Percentiles rank a stretch among this genome's conserved stretches.
Evolutionary conservation across 2,888 invertebrate genomes (phyloP).

Genomic region (Perizoma flavofasciatum): DNA sequence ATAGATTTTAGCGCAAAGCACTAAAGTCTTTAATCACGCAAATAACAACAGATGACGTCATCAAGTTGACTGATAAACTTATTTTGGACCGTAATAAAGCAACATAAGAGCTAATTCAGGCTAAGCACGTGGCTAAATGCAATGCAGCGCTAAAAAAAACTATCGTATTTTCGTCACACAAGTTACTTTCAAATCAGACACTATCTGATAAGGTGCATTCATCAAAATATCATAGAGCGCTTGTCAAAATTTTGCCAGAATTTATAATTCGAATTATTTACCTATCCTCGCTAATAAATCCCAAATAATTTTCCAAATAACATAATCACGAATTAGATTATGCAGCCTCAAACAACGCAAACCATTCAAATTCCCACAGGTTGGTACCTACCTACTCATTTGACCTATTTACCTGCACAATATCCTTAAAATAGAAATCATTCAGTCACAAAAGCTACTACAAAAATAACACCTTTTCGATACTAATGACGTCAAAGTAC

Average conservation of each 20-base stretch:
- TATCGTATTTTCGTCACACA: conserved; percentile 3
- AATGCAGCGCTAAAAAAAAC: conserved; percentile 2
- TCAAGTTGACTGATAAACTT: conserved; percentile 13
- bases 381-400: too few species aligned
- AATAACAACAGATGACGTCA: conserved; percentile 10
- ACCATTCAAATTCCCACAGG: too few species aligned
- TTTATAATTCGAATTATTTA: too few species aligned
- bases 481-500: conserved; percentile 22
- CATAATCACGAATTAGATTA: too few species aligned
- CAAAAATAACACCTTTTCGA: conserved; percentile 4
- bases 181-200: background rate
- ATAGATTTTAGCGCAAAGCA: background rate
- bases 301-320: too few species aligned
- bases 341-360: too few species aligned
- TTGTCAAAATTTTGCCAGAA: too few species aligned
- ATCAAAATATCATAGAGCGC: too few species aligned
- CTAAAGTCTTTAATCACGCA: conserved; percentile 10
- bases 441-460: background rate
- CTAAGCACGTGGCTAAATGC: conserved; percentile 1
- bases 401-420: conserved; percentile 17
- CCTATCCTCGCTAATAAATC: too few species aligned
- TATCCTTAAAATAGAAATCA: background rate
- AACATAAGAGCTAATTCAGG: conserved; percentile 6
- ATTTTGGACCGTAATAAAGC: conserved; percentile 1
- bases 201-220: background rate